phyloP scores from a whole-genome alignment of 2,797 vertebrate genomes.

The Margarornis squamiger region DNA sequence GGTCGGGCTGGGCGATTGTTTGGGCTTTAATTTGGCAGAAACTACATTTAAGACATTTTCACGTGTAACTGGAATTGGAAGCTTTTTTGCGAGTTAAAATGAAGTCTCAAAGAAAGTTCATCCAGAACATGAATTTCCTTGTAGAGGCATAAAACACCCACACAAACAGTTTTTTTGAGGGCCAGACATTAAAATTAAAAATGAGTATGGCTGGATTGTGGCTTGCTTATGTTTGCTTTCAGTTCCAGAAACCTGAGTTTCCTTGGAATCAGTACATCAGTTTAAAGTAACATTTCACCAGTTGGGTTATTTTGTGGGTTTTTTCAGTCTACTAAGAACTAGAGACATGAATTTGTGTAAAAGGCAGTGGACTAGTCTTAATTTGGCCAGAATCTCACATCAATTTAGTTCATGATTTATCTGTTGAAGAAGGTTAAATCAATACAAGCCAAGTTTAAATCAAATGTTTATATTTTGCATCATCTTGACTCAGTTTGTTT shows the following conservation, averaged over 20 bases:
- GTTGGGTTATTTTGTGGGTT: background rate
- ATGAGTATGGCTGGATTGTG: background rate
- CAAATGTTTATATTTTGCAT: slow-evolving; percentile 59
- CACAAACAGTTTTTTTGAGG: background rate
- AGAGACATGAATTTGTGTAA: background rate
- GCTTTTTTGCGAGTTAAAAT: background rate
- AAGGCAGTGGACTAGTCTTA: background rate
- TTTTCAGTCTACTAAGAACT: background rate
- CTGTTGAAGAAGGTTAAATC: slow-evolving; percentile 36
- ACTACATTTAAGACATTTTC: background rate
- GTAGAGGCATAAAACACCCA: background rate
- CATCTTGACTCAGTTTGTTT: slow-evolving; percentile 54
- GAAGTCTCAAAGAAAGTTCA: background rate
- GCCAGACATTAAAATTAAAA: background rate
- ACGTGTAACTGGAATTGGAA: background rate
- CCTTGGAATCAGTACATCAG: background rate
- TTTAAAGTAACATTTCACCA: background rate
- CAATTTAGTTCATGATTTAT: slow-evolving; percentile 58
- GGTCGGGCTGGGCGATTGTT: accelerated
- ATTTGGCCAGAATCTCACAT: slow-evolving; percentile 16
- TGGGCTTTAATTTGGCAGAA: background rate
- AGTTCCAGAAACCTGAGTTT: background rate
- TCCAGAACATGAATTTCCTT: background rate
- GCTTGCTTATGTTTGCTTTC: background rate
- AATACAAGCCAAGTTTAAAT: slow-evolving; percentile 53